A percentile compares a stretch with the other conserved stretches of the same genome.
Conservation (phyloP, 2,113 vertebrate species). For the Madoqua kirkii region DNA sequence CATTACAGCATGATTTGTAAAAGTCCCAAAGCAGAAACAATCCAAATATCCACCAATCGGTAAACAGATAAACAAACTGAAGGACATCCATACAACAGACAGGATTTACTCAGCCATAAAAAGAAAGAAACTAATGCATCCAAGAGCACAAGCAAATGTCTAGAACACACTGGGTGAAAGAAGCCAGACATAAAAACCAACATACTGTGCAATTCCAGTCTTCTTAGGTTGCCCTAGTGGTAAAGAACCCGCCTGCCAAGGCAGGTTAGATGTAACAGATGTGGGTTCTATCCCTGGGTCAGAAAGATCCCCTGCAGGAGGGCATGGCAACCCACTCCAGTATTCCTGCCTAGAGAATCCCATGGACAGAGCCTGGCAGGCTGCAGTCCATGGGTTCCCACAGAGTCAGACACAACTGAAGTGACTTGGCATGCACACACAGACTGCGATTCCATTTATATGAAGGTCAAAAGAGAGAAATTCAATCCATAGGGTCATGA, state of each 20-base stretch:
- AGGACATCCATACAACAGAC: background rate
- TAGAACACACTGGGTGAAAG: background rate
- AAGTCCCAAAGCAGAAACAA: background rate
- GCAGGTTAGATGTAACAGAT: background rate
- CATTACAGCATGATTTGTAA: background rate
- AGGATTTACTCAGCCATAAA: background rate
- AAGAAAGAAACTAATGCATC: background rate
- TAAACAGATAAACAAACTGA: fast-evolving
- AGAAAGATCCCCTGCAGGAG: background rate
- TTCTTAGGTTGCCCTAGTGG: background rate
- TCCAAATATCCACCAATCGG: background rate
- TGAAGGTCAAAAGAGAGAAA: background rate
- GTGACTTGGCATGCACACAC: background rate
- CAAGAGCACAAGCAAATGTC: fast-evolving
- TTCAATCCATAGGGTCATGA: background rate
- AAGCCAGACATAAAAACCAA: background rate
- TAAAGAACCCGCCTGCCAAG: background rate
- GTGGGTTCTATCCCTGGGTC: background rate
- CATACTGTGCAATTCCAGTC: background rate
- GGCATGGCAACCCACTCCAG: background rate
- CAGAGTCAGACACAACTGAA: background rate
- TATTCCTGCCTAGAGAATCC: background rate
- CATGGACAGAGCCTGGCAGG: background rate
- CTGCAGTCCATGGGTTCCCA: background rate
- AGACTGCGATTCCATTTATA: background rate